Base-by-base conservation (phyloP, 2,888 invertebrate species). In the Nesidiocoris tenuis region DNA sequence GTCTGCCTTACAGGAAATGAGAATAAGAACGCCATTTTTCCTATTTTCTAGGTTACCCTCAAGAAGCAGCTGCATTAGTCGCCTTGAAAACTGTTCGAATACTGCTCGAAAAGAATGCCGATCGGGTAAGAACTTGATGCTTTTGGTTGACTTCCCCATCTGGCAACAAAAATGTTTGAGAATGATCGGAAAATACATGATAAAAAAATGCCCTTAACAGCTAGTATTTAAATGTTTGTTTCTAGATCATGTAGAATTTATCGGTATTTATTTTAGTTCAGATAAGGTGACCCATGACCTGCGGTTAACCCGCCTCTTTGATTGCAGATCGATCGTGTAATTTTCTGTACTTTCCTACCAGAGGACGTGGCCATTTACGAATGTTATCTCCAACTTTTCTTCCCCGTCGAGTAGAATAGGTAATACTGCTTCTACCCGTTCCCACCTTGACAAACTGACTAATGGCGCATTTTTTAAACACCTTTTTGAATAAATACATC, bases 341-440 rank as follows among this genome's bases (percentile, higher is more conserved):
- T 95, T 72, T 94, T 95, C 82, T 94, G 94, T 81, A 85, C 93
- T 1, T 95, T 94, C 82, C 83, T 92, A 82, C 86, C 88, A 0
- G 84, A 87, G 23, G 95, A 95, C 85, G 87, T 89, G 57, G 85
- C 87, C 57, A 87, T 92, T 54, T 95, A 94, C 82, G 88, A 91
- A 81, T 87, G 88, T 1, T 82, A 91, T 57, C 83, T 93, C 83
- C 90, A 90, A 79, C 84, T 88, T 80, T 93, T 90, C 83, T 94
- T 94, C 82, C 91, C 91, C 1, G 72, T 87, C 0, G 83, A 85
- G 70, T 85, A 82, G 74, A n/a, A 5, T 59, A 12, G 18, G n/a
- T n/a, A n/a, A n/a, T n/a, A n/a, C n/a, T n/a, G n/a, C n/a, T n/a
- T n/a, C n/a, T n/a, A n/a, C n/a, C n/a, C n/a, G n/a, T 12, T 39